phyloP scores from a whole-genome alignment of 2,113 vertebrate genomes.

The Eulemur macaco region DNA sequence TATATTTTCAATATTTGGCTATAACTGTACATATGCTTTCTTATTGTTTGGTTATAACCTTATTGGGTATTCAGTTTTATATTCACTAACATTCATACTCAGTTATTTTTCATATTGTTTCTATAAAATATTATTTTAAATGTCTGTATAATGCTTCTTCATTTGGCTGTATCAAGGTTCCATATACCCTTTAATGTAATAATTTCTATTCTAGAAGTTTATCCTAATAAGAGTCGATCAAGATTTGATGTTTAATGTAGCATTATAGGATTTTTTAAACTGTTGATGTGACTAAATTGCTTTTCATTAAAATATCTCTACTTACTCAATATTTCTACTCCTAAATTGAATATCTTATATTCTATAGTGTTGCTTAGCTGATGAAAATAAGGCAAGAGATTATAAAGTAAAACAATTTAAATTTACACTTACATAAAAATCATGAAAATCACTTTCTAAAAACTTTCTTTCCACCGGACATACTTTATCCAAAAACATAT shows the following conservation, averaged over 20 bases:
- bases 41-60: background rate
- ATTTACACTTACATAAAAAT: background rate
- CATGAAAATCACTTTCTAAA: background rate
- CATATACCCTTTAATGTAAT: background rate
- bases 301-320: background rate
- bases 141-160: background rate
- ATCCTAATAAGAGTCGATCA: background rate
- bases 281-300: background rate
- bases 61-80: background rate
- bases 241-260: background rate
- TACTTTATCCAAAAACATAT: background rate
- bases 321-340: background rate
- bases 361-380: background rate
- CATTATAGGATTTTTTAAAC: background rate
- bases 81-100: background rate
- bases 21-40: background rate
- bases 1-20: background rate
- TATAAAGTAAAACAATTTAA: conserved; percentile 21
- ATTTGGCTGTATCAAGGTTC: background rate
- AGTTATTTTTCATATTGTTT: background rate
- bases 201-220: conserved; percentile 16
- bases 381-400: background rate
- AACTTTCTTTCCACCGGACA: background rate
- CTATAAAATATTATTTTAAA: conserved; percentile 19
- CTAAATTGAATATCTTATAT: conserved; percentile 18